These are phyloP conservation scores for Silurus lanzhouensis DNA, from an alignment of 2,797 vertebrate genomes.

Conservation along the genomic window DNA sequence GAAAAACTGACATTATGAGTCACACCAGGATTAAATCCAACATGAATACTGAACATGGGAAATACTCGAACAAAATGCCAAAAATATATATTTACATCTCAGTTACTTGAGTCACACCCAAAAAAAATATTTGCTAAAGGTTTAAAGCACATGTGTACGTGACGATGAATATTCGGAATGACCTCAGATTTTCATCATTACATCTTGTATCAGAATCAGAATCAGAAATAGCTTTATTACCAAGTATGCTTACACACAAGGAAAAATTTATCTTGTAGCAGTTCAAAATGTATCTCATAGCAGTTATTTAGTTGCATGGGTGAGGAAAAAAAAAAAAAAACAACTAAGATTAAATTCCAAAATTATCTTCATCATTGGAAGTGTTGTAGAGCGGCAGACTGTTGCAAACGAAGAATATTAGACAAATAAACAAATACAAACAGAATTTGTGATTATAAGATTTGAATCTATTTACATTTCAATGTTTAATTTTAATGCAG, in stretches of 20 bases:
- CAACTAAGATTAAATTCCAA: constrained; percentile 1
- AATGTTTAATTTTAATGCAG: no score
- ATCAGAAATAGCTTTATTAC: no score
- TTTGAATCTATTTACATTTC: no score
- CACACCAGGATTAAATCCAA: background rate
- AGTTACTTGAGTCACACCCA: background rate
- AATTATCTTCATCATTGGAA: constrained; percentile 5
- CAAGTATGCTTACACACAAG: no score
- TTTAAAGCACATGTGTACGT: background rate
- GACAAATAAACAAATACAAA: background rate
- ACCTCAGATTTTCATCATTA: constrained; percentile 2
- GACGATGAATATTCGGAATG: constrained; percentile 5
- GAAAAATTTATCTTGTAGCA: no score
- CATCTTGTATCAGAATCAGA: no score
- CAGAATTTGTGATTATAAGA: background rate
- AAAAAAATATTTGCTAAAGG: background rate
- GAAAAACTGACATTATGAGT: background rate
- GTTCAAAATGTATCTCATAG: background rate
- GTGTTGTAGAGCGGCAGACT: background rate
- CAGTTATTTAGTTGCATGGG: background rate
- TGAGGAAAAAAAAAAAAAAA: background rate
- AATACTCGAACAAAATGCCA: background rate
- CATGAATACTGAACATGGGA: background rate
- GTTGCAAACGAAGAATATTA: background rate
- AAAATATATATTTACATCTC: background rate